Conservation (phyloP, 2,888 invertebrate species). For the Lasioglossum calceatum region DNA sequence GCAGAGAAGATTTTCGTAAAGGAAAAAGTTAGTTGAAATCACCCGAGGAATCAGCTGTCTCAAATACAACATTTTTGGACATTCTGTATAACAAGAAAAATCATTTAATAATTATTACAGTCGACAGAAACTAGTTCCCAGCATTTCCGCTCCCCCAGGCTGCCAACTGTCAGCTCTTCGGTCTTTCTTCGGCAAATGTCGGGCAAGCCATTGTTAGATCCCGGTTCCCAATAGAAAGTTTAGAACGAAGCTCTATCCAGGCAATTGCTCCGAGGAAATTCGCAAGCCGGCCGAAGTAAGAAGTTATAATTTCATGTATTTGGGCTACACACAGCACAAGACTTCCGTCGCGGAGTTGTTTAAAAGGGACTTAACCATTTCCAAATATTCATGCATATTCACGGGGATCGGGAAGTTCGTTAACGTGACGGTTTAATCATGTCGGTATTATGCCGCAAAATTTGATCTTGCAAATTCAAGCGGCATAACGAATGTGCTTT, state of each 20-base stretch:
- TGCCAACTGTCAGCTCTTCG: not conserved
- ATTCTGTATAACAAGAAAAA: not conserved
- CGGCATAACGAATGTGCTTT: constrained; percentile 57
- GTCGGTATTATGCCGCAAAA: constrained; percentile 66
- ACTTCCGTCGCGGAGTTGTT: constrained; percentile 55
- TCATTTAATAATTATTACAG: not conserved
- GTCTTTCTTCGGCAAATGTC: not conserved
- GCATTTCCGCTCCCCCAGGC: not conserved
- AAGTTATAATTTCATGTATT: constrained; percentile 59
- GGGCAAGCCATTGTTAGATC: not conserved
- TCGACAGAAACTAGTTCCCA: not conserved
- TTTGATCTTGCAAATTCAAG: constrained; percentile 62
- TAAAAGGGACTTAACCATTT: constrained; percentile 61
- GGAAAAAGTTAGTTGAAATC: no score
- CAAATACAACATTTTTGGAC: no score
- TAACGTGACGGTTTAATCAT: constrained; percentile 63
- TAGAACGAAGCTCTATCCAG: not conserved
- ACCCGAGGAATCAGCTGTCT: no score
- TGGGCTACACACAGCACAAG: constrained; percentile 33
- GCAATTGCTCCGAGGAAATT: constrained; percentile 31
- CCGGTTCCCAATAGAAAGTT: not conserved
- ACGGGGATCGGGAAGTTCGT: constrained; percentile 56
- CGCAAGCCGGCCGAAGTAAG: constrained; percentile 33
- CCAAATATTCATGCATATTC: constrained; percentile 67
- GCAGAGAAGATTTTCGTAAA: no score